Base-by-base conservation (phyloP, 2,888 invertebrate genomes). In the Therioaphis trifolii region DNA sequence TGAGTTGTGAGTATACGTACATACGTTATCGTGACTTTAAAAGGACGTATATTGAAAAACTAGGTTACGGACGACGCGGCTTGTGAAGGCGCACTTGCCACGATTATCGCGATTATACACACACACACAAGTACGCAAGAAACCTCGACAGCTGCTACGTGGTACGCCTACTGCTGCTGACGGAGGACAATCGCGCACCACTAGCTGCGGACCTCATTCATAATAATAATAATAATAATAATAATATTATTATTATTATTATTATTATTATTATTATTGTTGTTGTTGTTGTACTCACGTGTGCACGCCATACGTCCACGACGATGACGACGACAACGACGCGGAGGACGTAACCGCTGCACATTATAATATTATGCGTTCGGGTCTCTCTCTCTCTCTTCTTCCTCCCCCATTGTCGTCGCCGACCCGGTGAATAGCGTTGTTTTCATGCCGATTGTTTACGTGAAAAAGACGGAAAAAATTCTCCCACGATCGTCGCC, bases 401-500 rank as follows among this genome's bases (percentile, higher is more conserved):
- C n/a, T 4, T 46, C 9, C 63, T 14, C 21, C 29, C 15, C 29
- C 27, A 21, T 55, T 15, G 77, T 49, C 75, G 61, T 49, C 75
- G 61, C 14, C 15, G 29, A 29, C 63, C 63, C 52, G 35, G 40
- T 52, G 52, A 68, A 68, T 35, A 49, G 46, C 21, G 63, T 82
- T 49, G 72, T 82, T 74, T 61, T 74, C 74, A 46, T 43, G 4
- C 43, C 80, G 71, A 71, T 80, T 80, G 69, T 80, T 80, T 61
- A 66, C 71, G 76, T 21, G 15, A 69, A 55, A 68, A 21, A 12
- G n/a, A 24, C 12, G n/a, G 35, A 77, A 55, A 58, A 74, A 35
- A 79, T 69, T 79, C 78, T 79, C 78, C 78, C 78, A 79, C 78
- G 78, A 55, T 69, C 78, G 63, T 15, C 55, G 55, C 2, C 21